Evolutionary conservation across 2,888 invertebrate species (phyloP).

Genomic region (Ferrisia virgata): DNA sequence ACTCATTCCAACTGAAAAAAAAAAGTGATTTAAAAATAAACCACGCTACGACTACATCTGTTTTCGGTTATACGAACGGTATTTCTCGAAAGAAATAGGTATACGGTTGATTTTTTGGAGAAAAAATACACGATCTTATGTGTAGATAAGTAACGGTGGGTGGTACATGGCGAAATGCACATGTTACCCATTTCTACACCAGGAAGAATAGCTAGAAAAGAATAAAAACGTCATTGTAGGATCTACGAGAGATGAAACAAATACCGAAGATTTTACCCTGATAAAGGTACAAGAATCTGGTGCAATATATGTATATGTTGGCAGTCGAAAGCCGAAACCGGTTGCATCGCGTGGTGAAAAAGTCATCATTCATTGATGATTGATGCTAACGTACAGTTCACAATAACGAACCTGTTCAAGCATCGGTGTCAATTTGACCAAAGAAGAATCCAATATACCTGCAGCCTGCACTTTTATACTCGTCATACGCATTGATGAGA

Average conservation of each 20-base stretch:
- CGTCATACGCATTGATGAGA: too few relatives aligned
- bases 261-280: not conserved
- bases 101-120: not conserved
- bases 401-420: not conserved
- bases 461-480: too few relatives aligned
- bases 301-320: too few relatives aligned
- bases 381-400: not conserved
- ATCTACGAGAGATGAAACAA: not conserved
- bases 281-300: not conserved
- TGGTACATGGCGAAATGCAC: not conserved
- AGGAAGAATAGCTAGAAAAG: not conserved
- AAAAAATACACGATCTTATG: too few relatives aligned
- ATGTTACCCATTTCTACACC: not conserved
- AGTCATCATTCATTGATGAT: too few relatives aligned
- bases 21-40: not conserved
- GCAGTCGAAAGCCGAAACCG: too few relatives aligned
- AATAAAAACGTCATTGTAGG: not conserved
- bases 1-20: too few relatives aligned
- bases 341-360: too few relatives aligned
- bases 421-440: too few relatives aligned
- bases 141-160: not conserved
- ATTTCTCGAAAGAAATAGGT: not conserved
- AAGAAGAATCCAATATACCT: too few relatives aligned
- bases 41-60: not conserved
- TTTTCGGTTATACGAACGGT: not conserved